A percentile compares a stretch with the other conserved stretches of the same genome.
phyloP scores from a whole-genome alignment of 2,797 vertebrate species.

The Kryptopterus vitreolus region DNA sequence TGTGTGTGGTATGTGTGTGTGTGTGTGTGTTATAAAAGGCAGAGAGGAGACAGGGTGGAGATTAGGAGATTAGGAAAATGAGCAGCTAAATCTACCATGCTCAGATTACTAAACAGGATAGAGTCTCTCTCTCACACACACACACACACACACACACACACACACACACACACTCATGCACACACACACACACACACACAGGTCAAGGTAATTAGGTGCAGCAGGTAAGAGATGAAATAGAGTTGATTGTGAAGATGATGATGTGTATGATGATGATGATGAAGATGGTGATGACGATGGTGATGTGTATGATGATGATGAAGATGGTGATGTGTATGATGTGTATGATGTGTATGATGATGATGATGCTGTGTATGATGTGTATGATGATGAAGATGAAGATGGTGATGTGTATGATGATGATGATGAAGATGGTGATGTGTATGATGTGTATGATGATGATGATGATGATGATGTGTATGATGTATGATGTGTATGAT shows the following conservation, averaged over 20 bases:
- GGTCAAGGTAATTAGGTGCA: background rate
- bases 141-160: constrained; percentile 20
- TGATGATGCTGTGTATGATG: too few species aligned
- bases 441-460: too few species aligned
- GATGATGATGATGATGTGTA: background rate
- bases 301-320: background rate
- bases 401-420: background rate
- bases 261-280: background rate
- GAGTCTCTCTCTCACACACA: constrained; percentile 21
- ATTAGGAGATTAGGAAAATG: constrained; percentile 54
- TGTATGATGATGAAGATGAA: background rate
- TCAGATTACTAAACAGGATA: constrained; percentile 38
- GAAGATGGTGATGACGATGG: background rate
- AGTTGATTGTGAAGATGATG: background rate
- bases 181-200: background rate
- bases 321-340: background rate
- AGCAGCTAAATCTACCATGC: constrained; percentile 34
- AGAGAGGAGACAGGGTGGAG: constrained; percentile 40
- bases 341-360: background rate
- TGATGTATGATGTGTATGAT: background rate
- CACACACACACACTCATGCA: constrained; percentile 12
- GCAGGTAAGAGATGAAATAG: constrained; percentile 1
- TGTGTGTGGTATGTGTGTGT: background rate
- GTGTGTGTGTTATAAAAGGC: background rate
- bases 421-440: too few species aligned